Conservation (phyloP, 2,888 invertebrate genomes). For the Calephelis perditalis region DNA sequence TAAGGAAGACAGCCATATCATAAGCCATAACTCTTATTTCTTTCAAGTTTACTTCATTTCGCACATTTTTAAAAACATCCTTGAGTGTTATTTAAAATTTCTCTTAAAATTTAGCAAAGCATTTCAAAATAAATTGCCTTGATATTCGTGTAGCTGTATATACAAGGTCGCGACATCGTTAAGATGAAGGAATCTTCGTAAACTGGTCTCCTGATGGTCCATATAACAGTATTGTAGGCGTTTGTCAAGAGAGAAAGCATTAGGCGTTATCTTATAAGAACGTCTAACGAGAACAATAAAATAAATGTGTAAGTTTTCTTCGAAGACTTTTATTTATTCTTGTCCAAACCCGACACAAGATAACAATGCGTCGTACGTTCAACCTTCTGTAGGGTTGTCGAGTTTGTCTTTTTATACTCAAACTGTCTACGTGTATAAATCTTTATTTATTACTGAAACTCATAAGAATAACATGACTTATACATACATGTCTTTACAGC, state of each 20-base stretch:
- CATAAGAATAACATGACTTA: too few relatives aligned
- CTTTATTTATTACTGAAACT: too few relatives aligned
- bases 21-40: too few relatives aligned
- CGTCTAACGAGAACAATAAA: slow-evolving; percentile 65
- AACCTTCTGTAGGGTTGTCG: slow-evolving; percentile 41
- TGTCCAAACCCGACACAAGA: slow-evolving; percentile 62
- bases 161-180: background rate
- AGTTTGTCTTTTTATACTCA: background rate
- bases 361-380: slow-evolving; percentile 72
- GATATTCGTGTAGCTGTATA: background rate
- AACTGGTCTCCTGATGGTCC: too few relatives aligned
- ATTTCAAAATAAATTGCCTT: background rate
- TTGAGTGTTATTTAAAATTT: too few relatives aligned
- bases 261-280: slow-evolving; percentile 49
- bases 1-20: too few relatives aligned
- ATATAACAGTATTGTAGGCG: slow-evolving; percentile 11
- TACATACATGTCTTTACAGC: too few relatives aligned
- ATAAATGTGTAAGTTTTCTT: slow-evolving; percentile 69
- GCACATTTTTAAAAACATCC: too few relatives aligned
- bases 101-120: background rate
- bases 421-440: too few relatives aligned
- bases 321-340: slow-evolving; percentile 71
- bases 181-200: background rate
- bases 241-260: background rate
- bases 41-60: too few relatives aligned